Base-by-base conservation (phyloP, 2,797 vertebrate species). In the Acipenser transmontanus region DNA sequence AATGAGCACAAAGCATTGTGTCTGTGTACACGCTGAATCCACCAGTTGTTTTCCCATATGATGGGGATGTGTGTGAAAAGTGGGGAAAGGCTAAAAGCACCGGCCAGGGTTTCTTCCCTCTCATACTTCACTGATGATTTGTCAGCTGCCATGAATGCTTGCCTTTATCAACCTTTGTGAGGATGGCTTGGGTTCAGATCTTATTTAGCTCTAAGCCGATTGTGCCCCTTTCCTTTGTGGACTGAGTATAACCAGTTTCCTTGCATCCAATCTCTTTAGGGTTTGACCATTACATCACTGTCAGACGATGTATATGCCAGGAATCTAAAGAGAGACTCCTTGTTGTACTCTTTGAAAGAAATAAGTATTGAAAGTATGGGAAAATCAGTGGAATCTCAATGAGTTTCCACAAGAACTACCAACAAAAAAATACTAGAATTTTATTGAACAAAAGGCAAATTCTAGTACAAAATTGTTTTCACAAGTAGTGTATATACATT, bases 101-200 rank as follows among this genome's bases (percentile, higher is more conserved):
- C 0, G 52, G 66, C 49, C 72, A 73, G 47, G 64, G 49, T 68
- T 76, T 77, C 82, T 85, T 77, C 80, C 71, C n/a, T 88, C 89
- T 91, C 84, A 83, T 74, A 87, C 87, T 88, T 83, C 85, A 81
- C 70, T 88, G 87, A 78, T 71, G 70, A 91, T 90, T 88, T 86
- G 88, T 88, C 77, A 71, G 65, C 47, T 6, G 49, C 47, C 74
- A 82, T 84, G 85, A 89, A 86, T 79, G 81, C 84, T 67, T 74
- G 74, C 80, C 75, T 79, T 80, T 54, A 76, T 82, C 72, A 76
- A 77, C 66, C 78, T 82, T 85, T 87, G 80, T 82, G 74, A 69
- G 62, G 74, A 72, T 62, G 79, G 83, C 71, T 68, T 81, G 80
- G 78, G 78, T 79, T 49, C 69, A 76, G 84, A 81, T 74, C 82